Evolutionary conservation across 1,140 invertebrate genomes (phyloP).

Genomic region (Belonocnema kinseyi): DNA sequence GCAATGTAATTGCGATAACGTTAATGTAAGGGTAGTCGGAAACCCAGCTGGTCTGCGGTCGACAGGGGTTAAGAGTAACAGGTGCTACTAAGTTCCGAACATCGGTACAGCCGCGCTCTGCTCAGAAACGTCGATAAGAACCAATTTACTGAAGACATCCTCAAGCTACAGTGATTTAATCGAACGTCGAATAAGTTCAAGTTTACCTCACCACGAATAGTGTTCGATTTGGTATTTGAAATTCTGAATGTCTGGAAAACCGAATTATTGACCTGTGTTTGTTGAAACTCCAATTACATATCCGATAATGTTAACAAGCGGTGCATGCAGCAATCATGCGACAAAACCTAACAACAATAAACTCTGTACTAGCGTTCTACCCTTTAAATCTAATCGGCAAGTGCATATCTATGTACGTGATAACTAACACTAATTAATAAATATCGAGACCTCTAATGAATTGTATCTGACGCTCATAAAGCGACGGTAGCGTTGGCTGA

Average conservation of each 20-base stretch:
- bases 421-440: slow-evolving; percentile 63
- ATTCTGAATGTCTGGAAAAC: slow-evolving; percentile 2
- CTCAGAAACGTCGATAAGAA: slow-evolving; percentile 30
- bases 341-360: slow-evolving; percentile 17
- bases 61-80: slow-evolving; percentile 59
- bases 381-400: slow-evolving; percentile 13
- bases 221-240: neutral
- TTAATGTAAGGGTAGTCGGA: slow-evolving; percentile 59
- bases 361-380: neutral
- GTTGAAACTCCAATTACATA: slow-evolving; percentile 13
- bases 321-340: neutral
- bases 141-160: slow-evolving; percentile 29
- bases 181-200: slow-evolving; percentile 16
- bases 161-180: slow-evolving; percentile 29
- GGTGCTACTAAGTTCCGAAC: slow-evolving; percentile 59
- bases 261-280: slow-evolving; percentile 9
- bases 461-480: slow-evolving; percentile 65
- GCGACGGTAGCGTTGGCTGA: slow-evolving; percentile 62
- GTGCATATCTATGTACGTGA: slow-evolving; percentile 12
- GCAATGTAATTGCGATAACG: slow-evolving; percentile 68
- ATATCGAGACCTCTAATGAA: slow-evolving; percentile 68
- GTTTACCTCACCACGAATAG: slow-evolving; percentile 7
- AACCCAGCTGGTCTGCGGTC: slow-evolving; percentile 50
- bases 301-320: slow-evolving; percentile 22
- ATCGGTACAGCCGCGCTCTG: slow-evolving; percentile 24